phyloP scores from a whole-genome alignment of 2,888 invertebrate species.

The Ophraella communa region DNA sequence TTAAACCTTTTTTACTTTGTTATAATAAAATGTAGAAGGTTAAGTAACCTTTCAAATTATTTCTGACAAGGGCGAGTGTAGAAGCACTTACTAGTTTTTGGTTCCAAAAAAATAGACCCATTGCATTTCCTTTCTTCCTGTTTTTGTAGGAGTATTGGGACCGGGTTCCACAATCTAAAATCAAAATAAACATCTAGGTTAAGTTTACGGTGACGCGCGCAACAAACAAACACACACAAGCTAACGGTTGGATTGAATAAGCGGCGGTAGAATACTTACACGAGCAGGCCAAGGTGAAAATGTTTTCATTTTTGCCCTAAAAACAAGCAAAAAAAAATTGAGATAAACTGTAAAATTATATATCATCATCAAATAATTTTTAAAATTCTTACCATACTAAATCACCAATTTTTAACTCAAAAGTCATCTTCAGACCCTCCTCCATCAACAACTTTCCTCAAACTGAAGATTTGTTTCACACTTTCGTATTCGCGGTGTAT shows the following conservation, averaged over 20 bases:
- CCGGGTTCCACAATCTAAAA: slow-evolving; percentile 82
- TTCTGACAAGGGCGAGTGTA: not conserved
- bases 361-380: slow-evolving; percentile 41
- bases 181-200: slow-evolving; percentile 38
- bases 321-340: slow-evolving; percentile 58
- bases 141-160: slow-evolving; percentile 74
- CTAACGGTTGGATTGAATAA: slow-evolving; percentile 58
- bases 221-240: slow-evolving; percentile 37
- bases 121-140: slow-evolving; percentile 78
- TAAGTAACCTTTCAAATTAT: not conserved
- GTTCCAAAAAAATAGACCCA: slow-evolving; percentile 95
- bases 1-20: too few species aligned
- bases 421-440: slow-evolving; percentile 60
- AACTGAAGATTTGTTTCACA: slow-evolving; percentile 49
- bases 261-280: slow-evolving; percentile 70
- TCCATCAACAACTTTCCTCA: slow-evolving; percentile 42
- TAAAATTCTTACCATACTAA: slow-evolving; percentile 69
- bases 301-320: slow-evolving; percentile 98
- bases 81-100: slow-evolving; percentile 87
- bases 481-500: slow-evolving; percentile 33
- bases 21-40: too few species aligned
- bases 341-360: slow-evolving; percentile 30
- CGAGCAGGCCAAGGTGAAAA: slow-evolving; percentile 97
- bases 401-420: slow-evolving; percentile 70
- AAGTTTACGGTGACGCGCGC: slow-evolving; percentile 33